phyloP scores from a whole-genome alignment of 2,113 vertebrate genomes.

The Callospermophilus lateralis region DNA sequence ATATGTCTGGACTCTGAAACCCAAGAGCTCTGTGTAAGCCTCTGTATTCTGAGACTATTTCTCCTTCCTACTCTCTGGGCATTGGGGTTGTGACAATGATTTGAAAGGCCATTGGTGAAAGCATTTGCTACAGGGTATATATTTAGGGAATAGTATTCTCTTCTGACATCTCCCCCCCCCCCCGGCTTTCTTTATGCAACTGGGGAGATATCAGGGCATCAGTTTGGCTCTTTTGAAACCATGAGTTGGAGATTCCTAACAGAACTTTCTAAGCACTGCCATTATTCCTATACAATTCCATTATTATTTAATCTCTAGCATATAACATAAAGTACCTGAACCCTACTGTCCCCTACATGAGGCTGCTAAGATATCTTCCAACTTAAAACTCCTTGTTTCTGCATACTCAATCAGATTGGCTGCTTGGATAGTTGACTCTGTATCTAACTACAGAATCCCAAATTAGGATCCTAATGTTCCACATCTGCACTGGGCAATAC shows the following conservation, averaged over 20 bases:
- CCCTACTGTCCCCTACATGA: neutral
- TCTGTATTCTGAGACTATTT: neutral
- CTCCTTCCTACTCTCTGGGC: neutral
- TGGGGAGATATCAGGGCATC: neutral
- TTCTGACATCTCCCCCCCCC: neutral
- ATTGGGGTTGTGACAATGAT: neutral
- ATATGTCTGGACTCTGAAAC: neutral
- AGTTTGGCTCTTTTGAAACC: neutral
- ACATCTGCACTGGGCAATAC: neutral
- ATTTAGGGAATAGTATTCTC: neutral
- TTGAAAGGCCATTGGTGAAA: neutral
- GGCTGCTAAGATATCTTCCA: neutral
- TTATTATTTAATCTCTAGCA: neutral
- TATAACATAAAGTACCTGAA: neutral
- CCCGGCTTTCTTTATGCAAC: neutral
- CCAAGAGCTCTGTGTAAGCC: neutral
- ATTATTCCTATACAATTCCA: neutral
- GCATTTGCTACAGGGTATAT: no score
- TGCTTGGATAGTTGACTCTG: neutral
- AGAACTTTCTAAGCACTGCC: neutral
- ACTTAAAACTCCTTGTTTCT: neutral
- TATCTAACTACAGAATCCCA: neutral
- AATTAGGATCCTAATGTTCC: neutral
- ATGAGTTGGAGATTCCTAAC: neutral
- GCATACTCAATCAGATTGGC: neutral